Conservation (phyloP, 2,113 vertebrate genomes). For the Athene cunicularia region DNA sequence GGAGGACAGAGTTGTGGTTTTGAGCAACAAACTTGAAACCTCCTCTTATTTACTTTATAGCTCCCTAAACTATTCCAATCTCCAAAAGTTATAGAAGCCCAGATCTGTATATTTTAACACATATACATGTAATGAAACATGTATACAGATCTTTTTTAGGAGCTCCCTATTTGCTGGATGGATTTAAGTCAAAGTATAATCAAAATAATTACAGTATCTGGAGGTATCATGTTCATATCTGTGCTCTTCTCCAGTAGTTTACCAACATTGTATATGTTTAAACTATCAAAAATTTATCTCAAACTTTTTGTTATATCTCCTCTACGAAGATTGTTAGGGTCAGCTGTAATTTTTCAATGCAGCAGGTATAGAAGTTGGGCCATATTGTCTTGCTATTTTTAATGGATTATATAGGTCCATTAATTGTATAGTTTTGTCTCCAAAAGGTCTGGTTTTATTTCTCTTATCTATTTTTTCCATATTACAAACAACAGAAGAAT, state of each 20-base stretch:
- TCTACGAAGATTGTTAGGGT: background rate
- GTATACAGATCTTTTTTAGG: background rate
- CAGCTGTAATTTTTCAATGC: background rate
- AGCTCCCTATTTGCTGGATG: background rate
- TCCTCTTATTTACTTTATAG: background rate
- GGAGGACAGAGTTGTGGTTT: background rate
- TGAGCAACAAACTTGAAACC: background rate
- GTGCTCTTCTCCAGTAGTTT: background rate
- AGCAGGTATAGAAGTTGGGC: background rate
- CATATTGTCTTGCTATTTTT: background rate
- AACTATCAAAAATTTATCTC: background rate
- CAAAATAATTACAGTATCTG: background rate
- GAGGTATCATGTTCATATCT: background rate
- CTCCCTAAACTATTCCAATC: background rate
- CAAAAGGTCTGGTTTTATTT: background rate
- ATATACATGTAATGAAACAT: background rate
- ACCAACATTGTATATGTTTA: background rate
- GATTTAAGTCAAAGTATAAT: background rate
- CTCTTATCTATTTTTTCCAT: background rate
- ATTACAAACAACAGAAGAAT: background rate
- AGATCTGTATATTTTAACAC: background rate
- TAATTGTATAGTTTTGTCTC: background rate
- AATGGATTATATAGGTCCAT: background rate
- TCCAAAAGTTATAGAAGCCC: background rate
- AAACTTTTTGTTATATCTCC: background rate